Evolutionary conservation across 2,797 vertebrate genomes (phyloP).

Genomic region (Odontamblyopus lacepedii): DNA sequence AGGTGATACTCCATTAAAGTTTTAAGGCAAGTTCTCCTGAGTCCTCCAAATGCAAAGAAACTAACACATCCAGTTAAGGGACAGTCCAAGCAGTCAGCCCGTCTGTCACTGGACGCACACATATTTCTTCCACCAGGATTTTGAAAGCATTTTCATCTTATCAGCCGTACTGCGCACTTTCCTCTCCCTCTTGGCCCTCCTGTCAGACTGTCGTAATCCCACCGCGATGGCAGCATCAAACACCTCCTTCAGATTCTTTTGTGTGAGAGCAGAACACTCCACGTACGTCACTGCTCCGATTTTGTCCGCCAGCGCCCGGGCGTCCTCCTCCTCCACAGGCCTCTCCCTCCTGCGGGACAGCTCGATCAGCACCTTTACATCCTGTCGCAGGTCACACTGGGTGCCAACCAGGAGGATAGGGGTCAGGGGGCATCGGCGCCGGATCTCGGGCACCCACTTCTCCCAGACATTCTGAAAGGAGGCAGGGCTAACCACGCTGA

Average conservation of each 20-base stretch:
- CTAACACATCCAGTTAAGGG: slow-evolving; percentile 30
- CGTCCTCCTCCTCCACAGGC: slow-evolving; percentile 80
- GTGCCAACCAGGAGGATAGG: slow-evolving; percentile 87
- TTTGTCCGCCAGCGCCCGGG: slow-evolving; percentile 77
- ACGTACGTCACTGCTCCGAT: slow-evolving; percentile 81
- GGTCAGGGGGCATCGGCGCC: slow-evolving; percentile 80
- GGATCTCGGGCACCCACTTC: slow-evolving; percentile 86
- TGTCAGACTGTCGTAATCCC: slow-evolving; percentile 77
- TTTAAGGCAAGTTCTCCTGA: slow-evolving; percentile 14
- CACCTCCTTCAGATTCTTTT: slow-evolving; percentile 89
- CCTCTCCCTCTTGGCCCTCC: slow-evolving; percentile 72
- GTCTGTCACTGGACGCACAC: slow-evolving; percentile 78
- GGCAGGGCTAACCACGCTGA: slow-evolving; percentile 86
- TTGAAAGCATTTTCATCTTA: slow-evolving; percentile 87
- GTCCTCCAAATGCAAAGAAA: slow-evolving; percentile 29
- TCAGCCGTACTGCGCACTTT: slow-evolving; percentile 81
- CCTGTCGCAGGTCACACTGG: slow-evolving; percentile 86
- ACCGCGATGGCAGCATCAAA: slow-evolving; percentile 84
- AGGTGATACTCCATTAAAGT: slow-evolving; percentile 20
- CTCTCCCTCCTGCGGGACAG: slow-evolving; percentile 77
- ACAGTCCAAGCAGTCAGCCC: slow-evolving; percentile 12
- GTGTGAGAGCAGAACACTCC: slow-evolving; percentile 87
- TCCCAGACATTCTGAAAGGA: slow-evolving; percentile 88
- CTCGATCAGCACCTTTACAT: slow-evolving; percentile 87
- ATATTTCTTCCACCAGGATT: slow-evolving; percentile 89